Evolutionary conservation across 2,888 invertebrate genomes (phyloP).

Genomic region (Netelia fuscicornis): DNA sequence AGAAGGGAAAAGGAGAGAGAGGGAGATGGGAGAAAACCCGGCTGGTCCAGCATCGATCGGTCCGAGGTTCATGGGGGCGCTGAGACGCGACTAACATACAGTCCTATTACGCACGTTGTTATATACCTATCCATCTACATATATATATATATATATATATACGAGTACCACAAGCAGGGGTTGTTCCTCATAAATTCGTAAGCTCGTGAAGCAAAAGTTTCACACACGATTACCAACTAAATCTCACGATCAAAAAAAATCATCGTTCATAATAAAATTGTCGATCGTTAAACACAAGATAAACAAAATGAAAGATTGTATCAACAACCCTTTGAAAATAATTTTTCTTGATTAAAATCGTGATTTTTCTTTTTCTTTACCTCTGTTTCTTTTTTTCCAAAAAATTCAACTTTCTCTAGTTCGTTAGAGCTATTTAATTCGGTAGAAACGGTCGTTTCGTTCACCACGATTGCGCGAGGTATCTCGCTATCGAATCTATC

Average conservation of each 20-base stretch:
- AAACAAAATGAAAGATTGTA: too few species aligned
- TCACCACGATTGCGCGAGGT: neutral
- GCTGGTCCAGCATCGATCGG: conserved; percentile 73
- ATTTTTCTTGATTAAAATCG: neutral
- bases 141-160: neutral
- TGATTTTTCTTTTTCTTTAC: neutral
- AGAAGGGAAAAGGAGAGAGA: conserved; percentile 23
- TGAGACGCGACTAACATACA: conserved; percentile 19
- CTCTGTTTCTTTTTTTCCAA: neutral
- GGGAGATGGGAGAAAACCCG: conserved; percentile 48
- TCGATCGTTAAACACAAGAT: too few species aligned
- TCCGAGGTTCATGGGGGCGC: conserved; percentile 10
- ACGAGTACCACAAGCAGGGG: conserved; percentile 6
- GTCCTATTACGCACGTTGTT: neutral
- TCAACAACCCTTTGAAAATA: neutral
- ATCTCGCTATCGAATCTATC: conserved; percentile 41
- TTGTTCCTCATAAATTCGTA: conserved; percentile 22
- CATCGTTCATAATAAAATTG: neutral
- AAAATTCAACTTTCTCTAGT: neutral
- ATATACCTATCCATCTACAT: neutral
- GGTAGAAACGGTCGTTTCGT: conserved; percentile 21
- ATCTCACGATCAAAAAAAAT: neutral
- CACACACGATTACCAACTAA: neutral
- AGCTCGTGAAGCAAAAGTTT: neutral
- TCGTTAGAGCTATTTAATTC: conserved; percentile 33